phyloP scores from a whole-genome alignment of 2,888 invertebrate species.

The Gisinianus flammeolus region DNA sequence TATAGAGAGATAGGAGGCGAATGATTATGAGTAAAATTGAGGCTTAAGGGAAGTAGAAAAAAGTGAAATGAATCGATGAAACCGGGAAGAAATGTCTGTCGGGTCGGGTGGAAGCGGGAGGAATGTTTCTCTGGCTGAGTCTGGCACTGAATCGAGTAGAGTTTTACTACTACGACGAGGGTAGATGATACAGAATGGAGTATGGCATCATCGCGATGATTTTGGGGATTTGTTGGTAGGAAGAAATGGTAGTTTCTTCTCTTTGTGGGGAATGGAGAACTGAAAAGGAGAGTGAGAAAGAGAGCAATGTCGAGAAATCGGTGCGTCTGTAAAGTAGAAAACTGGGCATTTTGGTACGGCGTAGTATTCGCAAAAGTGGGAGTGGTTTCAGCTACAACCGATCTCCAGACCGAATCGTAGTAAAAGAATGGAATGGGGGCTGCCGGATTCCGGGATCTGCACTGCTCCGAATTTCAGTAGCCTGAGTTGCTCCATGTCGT shows the following conservation, averaged over 20 bases:
- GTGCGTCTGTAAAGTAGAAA: constrained; percentile 35
- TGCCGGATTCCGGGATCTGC: constrained; percentile 50
- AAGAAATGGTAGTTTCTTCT: constrained; percentile 34
- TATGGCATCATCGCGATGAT: constrained; percentile 35
- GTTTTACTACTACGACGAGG: constrained; percentile 15
- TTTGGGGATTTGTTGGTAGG: constrained; percentile 31
- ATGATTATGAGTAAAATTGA: constrained; percentile 48
- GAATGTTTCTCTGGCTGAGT: constrained; percentile 25
- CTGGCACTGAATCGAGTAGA: constrained; percentile 7
- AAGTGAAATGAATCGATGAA: constrained; percentile 35
- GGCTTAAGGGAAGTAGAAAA: constrained; percentile 37
- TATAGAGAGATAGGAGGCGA: constrained; percentile 40
- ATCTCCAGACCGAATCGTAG: constrained; percentile 56
- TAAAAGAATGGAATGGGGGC: constrained; percentile 54
- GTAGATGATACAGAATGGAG: constrained; percentile 15
- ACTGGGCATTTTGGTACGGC: constrained; percentile 32
- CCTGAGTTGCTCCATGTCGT: constrained; percentile 37
- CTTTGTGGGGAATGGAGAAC: constrained; percentile 19
- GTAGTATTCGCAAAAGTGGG: constrained; percentile 50
- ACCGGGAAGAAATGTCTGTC: constrained; percentile 33
- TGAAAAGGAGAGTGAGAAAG: constrained; percentile 37
- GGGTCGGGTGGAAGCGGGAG: constrained; percentile 29
- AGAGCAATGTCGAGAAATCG: constrained; percentile 35
- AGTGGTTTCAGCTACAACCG: constrained; percentile 58
- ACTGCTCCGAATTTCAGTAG: constrained; percentile 43